These are phyloP conservation scores for Poecilia wingei DNA, from an alignment of 2,797 vertebrate species.

Conservation along the genomic window DNA sequence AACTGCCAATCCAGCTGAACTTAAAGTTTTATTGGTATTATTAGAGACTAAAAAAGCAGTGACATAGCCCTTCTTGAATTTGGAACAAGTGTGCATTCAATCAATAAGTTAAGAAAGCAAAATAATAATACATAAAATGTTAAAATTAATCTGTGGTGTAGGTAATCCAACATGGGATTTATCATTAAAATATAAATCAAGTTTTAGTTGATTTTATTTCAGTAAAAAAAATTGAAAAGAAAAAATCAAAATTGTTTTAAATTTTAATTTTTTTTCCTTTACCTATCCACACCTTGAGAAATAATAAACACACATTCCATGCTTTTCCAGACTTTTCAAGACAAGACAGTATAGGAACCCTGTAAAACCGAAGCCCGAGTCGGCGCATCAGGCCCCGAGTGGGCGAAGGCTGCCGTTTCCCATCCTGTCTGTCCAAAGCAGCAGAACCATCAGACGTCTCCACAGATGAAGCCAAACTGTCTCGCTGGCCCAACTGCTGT, in stretches of 20 bases:
- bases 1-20: neutral
- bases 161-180: neutral
- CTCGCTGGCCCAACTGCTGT: conserved; percentile 61
- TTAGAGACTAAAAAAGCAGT: neutral
- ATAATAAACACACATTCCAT: neutral
- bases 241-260: neutral
- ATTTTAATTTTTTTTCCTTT: neutral
- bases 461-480: conserved; percentile 67
- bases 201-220: too few relatives aligned
- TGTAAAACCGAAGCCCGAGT: conserved; percentile 40
- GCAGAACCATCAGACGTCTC: conserved; percentile 59
- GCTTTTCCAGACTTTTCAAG: neutral
- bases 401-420: conserved; percentile 72
- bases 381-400: conserved; percentile 51
- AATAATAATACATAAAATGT: too few relatives aligned
- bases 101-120: too few relatives aligned
- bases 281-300: neutral
- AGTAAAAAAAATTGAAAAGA: too few relatives aligned
- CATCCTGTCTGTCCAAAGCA: conserved; percentile 63
- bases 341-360: neutral
- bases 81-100: neutral
- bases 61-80: neutral
- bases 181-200: neutral
- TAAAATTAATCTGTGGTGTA: too few relatives aligned
- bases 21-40: neutral